Evolutionary conservation across 2,888 invertebrate genomes (phyloP), one percentile per base, ranked within the genome.

Genomic region (Phytoseiulus persimilis): DNA sequence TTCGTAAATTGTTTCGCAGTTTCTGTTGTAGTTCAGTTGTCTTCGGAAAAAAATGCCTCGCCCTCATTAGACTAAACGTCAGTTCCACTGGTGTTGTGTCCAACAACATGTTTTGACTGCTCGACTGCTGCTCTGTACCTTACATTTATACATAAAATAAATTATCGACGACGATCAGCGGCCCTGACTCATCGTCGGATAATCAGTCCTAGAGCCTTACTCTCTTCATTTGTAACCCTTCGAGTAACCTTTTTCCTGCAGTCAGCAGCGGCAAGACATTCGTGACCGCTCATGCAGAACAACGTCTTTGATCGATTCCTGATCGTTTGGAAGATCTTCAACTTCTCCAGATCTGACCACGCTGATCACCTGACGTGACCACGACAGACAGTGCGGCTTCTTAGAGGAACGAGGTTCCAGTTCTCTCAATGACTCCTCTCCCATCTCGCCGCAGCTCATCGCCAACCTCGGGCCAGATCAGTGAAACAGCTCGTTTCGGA

Each of bases 121-220:
- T n/a, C n/a, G 65, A 65, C 65, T 87, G 32, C 32, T 87, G n/a
- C 39, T 33, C n/a, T 87, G 32, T 87, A 31, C 9, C 9, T 33
- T 33, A 11, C 31, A 9, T 87, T 45, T 87, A 32, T 87, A 87
- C 87, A 87, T 32, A 87, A 87, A 87, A 87, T 87, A 87, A 87
- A 87, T 87, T 65, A 65, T 65, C 65, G 65, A 65, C 65, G 65
- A 65, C 28, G 23, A 65, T 65, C 65, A 28, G 28, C 28, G 65
- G 14, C 28, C 65, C 18, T 23, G 14, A 23, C 5, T 65, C 65
- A 18, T 65, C 65, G 65, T 65, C 65, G 28, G 18, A 65, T 65
- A 65, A 65, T 65, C 65, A 65, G 18, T 65, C 65, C 3, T 3
- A 39, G 39, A 39, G 9, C 39, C 3, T 6, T 6, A 6, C 39